Evolutionary conservation across 2,888 invertebrate genomes (phyloP).

Genomic region (Agriopis marginaria): DNA sequence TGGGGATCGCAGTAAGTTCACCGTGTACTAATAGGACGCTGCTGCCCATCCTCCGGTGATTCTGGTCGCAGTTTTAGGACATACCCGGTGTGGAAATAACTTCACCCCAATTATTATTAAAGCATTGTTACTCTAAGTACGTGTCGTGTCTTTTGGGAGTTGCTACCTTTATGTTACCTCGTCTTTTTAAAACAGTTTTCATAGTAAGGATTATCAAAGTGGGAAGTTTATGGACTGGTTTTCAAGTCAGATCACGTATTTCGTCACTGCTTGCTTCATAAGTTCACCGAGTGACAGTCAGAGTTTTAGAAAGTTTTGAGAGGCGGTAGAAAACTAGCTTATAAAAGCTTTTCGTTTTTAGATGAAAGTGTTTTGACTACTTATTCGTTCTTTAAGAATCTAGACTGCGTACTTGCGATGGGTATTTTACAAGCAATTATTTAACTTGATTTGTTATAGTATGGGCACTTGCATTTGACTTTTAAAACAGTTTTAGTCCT

Average conservation of each 20-base stretch:
- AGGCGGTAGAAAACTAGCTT: slow-evolving; percentile 3
- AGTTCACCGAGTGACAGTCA: slow-evolving; percentile 5
- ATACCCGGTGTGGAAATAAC: too few relatives aligned
- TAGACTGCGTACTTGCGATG: too few relatives aligned
- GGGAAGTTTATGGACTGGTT: slow-evolving; percentile 8
- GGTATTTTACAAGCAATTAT: too few relatives aligned
- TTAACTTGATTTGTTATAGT: too few relatives aligned
- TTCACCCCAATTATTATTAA: neutral
- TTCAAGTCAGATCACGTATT: slow-evolving; percentile 7
- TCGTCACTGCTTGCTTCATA: slow-evolving; percentile 13
- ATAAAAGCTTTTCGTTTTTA: neutral
- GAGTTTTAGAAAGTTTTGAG: slow-evolving; percentile 9
- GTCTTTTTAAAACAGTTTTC: slow-evolving; percentile 10
- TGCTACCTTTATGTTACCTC: slow-evolving; percentile 1
- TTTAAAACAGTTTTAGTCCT: too few relatives aligned
- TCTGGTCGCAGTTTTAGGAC: too few relatives aligned
- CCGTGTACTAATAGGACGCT: too few relatives aligned
- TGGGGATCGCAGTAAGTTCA: too few relatives aligned
- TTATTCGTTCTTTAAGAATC: neutral
- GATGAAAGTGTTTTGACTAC: neutral
- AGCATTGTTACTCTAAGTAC: too few relatives aligned
- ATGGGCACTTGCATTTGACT: too few relatives aligned
- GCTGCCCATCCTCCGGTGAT: too few relatives aligned
- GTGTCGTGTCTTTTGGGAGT: neutral
- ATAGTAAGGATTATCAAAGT: slow-evolving; percentile 9